These are phyloP conservation scores for Porites lutea DNA, from an alignment of 64 coral and sea anemone genomes.

Conservation along the genomic window DNA sequence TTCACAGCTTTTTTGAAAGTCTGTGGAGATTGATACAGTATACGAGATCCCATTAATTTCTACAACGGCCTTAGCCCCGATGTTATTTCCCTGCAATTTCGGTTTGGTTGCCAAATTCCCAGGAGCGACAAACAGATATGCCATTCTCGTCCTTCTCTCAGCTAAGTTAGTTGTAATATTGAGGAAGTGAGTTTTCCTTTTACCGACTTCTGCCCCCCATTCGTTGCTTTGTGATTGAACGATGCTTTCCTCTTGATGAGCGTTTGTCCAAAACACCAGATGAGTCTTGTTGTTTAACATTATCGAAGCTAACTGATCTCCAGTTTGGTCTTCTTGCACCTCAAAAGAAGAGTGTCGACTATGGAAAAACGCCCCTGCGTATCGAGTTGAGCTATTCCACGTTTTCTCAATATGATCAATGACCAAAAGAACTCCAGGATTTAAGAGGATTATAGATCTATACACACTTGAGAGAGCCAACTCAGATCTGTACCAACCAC, in stretches of 20 bases:
- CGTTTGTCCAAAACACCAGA: background rate
- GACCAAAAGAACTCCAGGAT: constrained; percentile 19
- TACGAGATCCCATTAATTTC: background rate
- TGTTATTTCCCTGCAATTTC: background rate
- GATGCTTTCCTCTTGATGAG: background rate
- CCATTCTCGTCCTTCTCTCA: background rate
- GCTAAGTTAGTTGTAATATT: constrained; percentile 46
- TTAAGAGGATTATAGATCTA: constrained; percentile 24
- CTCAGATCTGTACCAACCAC: constrained; percentile 27
- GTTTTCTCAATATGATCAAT: constrained; percentile 28
- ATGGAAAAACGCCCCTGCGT: constrained; percentile 61
- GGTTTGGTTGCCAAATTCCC: background rate
- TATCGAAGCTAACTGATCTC: constrained; percentile 8
- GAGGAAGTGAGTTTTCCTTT: constrained; percentile 36
- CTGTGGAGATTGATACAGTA: background rate
- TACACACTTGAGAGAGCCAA: constrained; percentile 28
- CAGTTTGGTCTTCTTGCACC: background rate
- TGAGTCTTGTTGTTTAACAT: background rate
- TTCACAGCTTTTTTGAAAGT: background rate
- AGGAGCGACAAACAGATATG: constrained; percentile 21
- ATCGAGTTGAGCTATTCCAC: background rate
- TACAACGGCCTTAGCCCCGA: background rate
- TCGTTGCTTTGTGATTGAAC: background rate
- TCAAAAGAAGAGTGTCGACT: constrained; percentile 46
- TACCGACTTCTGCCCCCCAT: constrained; percentile 20